Conservation (phyloP, 2,888 invertebrate species). For the Ditylenchus weischeri region DNA sequence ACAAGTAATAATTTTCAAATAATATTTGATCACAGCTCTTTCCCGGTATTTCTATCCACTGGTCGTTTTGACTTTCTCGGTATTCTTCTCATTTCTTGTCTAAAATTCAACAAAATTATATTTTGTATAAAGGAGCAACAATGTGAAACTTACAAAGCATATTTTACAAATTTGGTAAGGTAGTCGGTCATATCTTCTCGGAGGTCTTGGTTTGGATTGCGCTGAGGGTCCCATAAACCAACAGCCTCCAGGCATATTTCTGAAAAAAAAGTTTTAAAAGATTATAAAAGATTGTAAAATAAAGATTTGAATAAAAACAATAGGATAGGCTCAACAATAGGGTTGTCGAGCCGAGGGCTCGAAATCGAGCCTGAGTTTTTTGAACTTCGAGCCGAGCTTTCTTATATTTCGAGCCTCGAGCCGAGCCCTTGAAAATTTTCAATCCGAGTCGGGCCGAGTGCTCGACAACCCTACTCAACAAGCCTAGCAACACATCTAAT, state of each 20-base stretch:
- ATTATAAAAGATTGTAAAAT: background rate
- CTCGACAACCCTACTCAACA: no score
- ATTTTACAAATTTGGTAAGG: slow-evolving; percentile 26
- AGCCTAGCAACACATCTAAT: background rate
- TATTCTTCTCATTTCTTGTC: slow-evolving; percentile 25
- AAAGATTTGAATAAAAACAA: background rate
- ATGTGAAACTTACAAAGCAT: slow-evolving; percentile 26
- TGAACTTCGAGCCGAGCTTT: no score
- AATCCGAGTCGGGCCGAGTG: no score
- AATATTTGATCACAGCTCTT: background rate
- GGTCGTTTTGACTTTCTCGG: slow-evolving; percentile 22
- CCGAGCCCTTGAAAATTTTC: no score
- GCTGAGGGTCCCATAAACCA: slow-evolving; percentile 14
- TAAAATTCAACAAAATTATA: slow-evolving; percentile 1
- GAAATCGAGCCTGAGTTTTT: no score
- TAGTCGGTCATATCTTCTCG: slow-evolving; percentile 28
- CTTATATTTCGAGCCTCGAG: no score
- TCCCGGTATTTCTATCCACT: background rate
- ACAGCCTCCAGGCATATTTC: slow-evolving; percentile 31
- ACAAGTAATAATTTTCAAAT: no score
- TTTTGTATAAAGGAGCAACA: background rate
- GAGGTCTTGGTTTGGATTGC: slow-evolving; percentile 22
- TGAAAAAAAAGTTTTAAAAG: background rate
- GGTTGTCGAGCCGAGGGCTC: no score
- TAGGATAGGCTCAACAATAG: no score